Evolutionary conservation across 2,797 vertebrate species (phyloP).

Genomic region (Chanos chanos): DNA sequence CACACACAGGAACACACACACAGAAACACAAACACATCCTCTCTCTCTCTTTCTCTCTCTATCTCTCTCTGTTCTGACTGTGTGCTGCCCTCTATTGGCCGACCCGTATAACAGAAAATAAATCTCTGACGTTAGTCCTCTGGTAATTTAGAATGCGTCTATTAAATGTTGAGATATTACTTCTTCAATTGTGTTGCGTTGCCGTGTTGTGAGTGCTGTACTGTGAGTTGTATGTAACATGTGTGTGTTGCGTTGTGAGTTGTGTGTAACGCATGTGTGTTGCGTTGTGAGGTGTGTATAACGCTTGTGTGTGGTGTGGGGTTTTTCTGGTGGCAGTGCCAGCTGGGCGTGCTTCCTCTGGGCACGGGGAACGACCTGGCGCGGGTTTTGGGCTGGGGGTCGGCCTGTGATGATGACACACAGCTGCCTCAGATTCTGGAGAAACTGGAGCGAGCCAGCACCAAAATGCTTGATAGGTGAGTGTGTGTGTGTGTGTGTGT

Average conservation of each 20-base stretch:
- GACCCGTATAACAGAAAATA: too few relatives aligned
- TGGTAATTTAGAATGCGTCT: too few relatives aligned
- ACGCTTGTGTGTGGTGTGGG: background rate
- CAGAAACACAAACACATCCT: too few relatives aligned
- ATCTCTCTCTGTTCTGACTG: too few relatives aligned
- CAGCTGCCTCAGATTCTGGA: conserved; percentile 95
- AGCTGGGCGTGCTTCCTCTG: conserved; percentile 91
- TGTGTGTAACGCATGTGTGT: conserved; percentile 21
- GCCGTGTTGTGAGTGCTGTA: background rate
- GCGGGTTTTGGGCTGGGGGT: conserved; percentile 92
- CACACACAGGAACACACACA: too few relatives aligned
- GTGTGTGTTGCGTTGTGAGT: background rate
- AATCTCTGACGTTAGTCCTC: too few relatives aligned
- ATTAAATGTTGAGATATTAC: too few relatives aligned
- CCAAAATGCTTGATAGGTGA: conserved; percentile 96
- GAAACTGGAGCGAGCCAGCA: conserved; percentile 94
- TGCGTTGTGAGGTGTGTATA: background rate
- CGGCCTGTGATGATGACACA: conserved; percentile 91
- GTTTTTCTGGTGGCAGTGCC: conserved; percentile 72
- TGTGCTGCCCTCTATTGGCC: too few relatives aligned
- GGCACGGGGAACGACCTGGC: conserved; percentile 95
- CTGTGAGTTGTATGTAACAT: background rate
- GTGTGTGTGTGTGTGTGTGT: conserved; percentile 13
- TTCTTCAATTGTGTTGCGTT: too few relatives aligned
- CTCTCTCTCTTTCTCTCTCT: too few relatives aligned